Conservation (phyloP, 2,797 vertebrate genomes). For the Coregonus sp. region DNA sequence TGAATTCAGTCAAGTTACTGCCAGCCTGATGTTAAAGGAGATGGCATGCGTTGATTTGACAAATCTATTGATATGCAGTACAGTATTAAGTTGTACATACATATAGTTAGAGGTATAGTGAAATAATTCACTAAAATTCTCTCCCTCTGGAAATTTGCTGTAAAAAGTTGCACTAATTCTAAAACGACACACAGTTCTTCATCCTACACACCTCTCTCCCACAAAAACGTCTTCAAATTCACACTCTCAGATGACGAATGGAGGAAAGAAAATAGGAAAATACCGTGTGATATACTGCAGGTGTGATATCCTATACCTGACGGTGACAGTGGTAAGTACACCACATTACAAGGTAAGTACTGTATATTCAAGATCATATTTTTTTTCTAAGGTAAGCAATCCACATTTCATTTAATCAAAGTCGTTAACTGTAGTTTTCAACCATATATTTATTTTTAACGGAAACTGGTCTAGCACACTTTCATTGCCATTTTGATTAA, state of each 20-base stretch:
- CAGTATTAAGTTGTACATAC: background rate
- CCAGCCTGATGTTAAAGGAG: background rate
- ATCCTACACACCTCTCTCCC: background rate
- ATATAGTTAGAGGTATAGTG: background rate
- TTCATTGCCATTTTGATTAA: constrained; percentile 28
- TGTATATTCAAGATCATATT: too few relatives aligned
- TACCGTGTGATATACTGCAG: background rate
- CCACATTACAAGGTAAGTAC: too few relatives aligned
- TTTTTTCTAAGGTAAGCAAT: too few relatives aligned
- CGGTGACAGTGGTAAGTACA: too few relatives aligned
- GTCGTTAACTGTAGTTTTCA: background rate
- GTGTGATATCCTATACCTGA: background rate
- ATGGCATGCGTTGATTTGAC: background rate
- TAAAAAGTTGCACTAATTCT: constrained; percentile 8
- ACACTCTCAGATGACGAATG: background rate
- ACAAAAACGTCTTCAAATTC: background rate
- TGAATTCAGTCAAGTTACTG: constrained; percentile 1
- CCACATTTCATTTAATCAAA: background rate
- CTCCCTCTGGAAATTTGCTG: constrained; percentile 3
- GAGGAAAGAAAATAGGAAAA: background rate
- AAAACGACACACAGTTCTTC: constrained; percentile 15
- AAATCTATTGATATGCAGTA: background rate
- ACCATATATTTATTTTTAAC: background rate
- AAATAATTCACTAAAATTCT: background rate
- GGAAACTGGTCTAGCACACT: background rate